Evolutionary conservation across 2,888 invertebrate genomes (phyloP).

Genomic region (Lumbricus terrestris): DNA sequence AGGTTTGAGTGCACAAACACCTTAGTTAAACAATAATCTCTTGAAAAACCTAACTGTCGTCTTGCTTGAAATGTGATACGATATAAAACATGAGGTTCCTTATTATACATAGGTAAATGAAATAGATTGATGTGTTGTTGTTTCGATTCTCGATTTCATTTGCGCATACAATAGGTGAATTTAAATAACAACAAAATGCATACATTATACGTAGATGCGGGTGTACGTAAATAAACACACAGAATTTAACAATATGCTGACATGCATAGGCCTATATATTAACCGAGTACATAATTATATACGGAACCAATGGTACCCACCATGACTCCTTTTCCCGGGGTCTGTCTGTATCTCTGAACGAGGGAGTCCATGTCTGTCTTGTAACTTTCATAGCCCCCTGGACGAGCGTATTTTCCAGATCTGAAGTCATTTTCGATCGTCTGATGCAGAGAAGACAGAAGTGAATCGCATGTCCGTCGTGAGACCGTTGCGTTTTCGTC

Average conservation of each 20-base stretch:
- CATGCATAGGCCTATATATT: not conserved
- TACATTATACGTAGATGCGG: not conserved
- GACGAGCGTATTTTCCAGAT: not conserved
- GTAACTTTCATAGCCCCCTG: not conserved
- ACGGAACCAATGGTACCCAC: not conserved
- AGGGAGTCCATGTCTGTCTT: not conserved
- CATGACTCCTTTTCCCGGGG: not conserved
- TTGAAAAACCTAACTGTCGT: too few relatives aligned
- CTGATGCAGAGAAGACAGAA: slow-evolving; percentile 3
- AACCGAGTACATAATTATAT: not conserved
- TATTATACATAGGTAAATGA: too few relatives aligned
- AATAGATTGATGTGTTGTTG: too few relatives aligned
- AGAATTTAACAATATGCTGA: too few relatives aligned
- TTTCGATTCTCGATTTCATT: too few relatives aligned
- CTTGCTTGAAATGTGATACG: too few relatives aligned
- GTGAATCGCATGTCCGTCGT: not conserved
- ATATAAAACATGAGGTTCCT: too few relatives aligned
- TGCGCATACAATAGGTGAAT: too few relatives aligned
- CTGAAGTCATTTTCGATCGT: not conserved
- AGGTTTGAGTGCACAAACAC: too few relatives aligned
- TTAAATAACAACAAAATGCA: not conserved
- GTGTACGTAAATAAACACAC: not conserved
- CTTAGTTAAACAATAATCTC: too few relatives aligned
- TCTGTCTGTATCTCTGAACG: not conserved
- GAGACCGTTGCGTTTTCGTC: not conserved